A percentile compares a stretch with the other conserved stretches of the same genome.
Evolutionary conservation across 2,797 vertebrate genomes (phyloP).

Genomic region (Tapera naevia): DNA sequence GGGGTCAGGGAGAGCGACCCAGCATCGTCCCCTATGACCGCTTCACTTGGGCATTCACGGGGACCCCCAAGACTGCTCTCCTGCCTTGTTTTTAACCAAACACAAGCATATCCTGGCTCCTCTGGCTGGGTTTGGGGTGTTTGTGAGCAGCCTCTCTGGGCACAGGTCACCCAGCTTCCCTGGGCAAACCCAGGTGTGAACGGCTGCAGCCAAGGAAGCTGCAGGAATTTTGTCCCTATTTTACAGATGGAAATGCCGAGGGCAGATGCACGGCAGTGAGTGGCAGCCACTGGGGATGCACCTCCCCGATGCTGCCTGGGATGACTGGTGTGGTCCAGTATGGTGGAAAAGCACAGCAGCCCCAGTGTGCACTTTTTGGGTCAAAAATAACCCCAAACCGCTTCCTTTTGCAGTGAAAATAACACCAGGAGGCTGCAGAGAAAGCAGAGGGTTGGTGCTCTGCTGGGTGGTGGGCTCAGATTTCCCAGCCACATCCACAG

Average conservation of each 20-base stretch:
- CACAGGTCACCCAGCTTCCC: not conserved
- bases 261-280: rapidly evolving
- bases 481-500: not conserved
- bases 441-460: not conserved
- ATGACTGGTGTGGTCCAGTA: not conserved
- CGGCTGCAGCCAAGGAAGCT: not conserved
- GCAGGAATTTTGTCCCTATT: not conserved
- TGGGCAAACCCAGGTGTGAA: rapidly evolving
- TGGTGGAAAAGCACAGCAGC: not conserved
- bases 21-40: rapidly evolving
- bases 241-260: not conserved
- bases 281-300: not conserved
- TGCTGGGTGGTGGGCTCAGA: not conserved
- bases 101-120: not conserved
- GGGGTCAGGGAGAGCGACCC: rapidly evolving
- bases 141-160: not conserved
- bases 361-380: not conserved
- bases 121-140: not conserved
- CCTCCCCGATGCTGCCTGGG: rapidly evolving
- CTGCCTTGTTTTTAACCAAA: not conserved
- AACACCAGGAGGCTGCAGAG: not conserved
- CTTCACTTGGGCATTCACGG: not conserved
- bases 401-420: not conserved
- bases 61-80: not conserved
- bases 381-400: not conserved